A percentile compares a stretch with the other conserved stretches of the same genome.
Evolutionary conservation across 2,113 vertebrate species (phyloP).

Genomic region (Oreochromis niloticus): DNA sequence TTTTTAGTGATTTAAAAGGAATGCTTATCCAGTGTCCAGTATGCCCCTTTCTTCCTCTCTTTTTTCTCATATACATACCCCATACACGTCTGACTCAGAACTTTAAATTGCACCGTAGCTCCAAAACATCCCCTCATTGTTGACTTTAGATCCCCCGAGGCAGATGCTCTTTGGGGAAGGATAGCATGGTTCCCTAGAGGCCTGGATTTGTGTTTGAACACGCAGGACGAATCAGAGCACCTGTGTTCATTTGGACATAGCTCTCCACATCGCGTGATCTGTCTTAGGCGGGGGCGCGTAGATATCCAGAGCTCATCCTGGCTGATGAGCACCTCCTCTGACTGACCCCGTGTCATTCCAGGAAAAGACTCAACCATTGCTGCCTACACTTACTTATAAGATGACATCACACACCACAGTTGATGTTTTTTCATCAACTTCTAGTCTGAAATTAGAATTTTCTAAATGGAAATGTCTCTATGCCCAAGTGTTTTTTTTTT

Average conservation of each 20-base stretch:
- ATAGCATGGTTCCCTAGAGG: constrained; percentile 49
- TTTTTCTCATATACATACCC: not conserved
- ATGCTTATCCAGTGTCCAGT: not conserved
- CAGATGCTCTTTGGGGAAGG: constrained; percentile 58
- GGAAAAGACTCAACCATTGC: constrained; percentile 26
- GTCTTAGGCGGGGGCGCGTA: not conserved
- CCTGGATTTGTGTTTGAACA: constrained; percentile 65
- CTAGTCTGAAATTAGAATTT: not conserved
- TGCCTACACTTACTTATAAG: not conserved
- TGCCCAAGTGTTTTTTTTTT: not conserved
- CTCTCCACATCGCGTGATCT: constrained; percentile 44
- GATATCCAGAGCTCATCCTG: constrained; percentile 2
- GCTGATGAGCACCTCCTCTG: constrained; percentile 28
- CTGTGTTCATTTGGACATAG: constrained; percentile 71
- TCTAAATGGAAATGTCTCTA: not conserved
- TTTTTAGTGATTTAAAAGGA: not conserved
- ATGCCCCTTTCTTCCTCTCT: not conserved
- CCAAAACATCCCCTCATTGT: constrained; percentile 54
- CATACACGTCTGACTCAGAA: constrained; percentile 36
- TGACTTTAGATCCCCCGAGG: constrained; percentile 65
- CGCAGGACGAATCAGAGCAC: constrained; percentile 71
- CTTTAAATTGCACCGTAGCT: constrained; percentile 50
- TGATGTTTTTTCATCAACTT: not conserved
- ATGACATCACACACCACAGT: constrained; percentile 2
- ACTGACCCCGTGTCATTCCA: constrained; percentile 22